A percentile compares a stretch with the other conserved stretches of the same genome.
phyloP scores from a whole-genome alignment of 2,797 vertebrate species.

The Apogon talboti region DNA sequence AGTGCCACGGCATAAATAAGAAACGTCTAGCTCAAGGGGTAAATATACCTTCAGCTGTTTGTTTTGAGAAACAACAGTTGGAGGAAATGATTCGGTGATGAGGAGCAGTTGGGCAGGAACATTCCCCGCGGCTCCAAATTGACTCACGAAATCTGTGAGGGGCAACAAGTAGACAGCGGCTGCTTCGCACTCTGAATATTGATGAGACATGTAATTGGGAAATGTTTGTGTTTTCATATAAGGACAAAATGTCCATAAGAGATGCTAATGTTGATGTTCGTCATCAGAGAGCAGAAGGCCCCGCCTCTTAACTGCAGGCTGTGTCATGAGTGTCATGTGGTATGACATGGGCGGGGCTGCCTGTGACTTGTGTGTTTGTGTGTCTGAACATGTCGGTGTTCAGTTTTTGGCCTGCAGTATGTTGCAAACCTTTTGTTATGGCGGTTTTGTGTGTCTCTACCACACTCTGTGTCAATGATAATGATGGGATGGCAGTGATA shows the following conservation, averaged over 20 bases:
- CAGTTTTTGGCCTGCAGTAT: not conserved
- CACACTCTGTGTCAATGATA: not conserved
- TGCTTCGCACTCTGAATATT: constrained; percentile 26
- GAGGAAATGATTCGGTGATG: constrained; percentile 25
- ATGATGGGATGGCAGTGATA: too few species aligned
- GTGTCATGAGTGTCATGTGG: not conserved
- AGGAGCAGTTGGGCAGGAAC: constrained; percentile 33
- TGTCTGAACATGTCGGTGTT: constrained; percentile 14
- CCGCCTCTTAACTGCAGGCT: constrained; percentile 5
- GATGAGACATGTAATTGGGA: constrained; percentile 18
- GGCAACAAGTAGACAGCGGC: constrained; percentile 15
- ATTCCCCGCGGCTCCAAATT: constrained; percentile 32
- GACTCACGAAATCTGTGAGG: constrained; percentile 32
- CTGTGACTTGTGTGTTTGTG: constrained; percentile 17
- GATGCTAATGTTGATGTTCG: not conserved
- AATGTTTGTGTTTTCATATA: constrained; percentile 36
- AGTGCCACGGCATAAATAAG: constrained; percentile 48
- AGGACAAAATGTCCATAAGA: not conserved
- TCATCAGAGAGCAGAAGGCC: not conserved
- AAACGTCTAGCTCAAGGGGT: constrained; percentile 37
- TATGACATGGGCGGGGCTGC: not conserved
- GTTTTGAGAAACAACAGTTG: constrained; percentile 28
- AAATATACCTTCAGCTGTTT: constrained; percentile 47
- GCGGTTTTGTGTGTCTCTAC: constrained; percentile 18
- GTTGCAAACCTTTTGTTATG: not conserved